Conservation (phyloP, 2,113 vertebrate genomes). For the Chlorocebus sabaeus region DNA sequence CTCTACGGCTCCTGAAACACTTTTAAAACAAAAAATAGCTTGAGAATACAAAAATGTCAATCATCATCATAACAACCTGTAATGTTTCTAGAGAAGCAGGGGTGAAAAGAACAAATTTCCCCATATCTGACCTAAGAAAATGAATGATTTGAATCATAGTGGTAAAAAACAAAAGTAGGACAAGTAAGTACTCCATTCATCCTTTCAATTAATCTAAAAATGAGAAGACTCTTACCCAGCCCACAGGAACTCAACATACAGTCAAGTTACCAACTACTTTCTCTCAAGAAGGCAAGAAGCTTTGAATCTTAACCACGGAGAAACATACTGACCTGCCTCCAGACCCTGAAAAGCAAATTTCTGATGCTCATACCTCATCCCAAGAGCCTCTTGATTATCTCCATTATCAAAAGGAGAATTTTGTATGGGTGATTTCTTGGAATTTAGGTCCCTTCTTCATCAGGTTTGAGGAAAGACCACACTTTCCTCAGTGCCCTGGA, state of each 20-base stretch:
- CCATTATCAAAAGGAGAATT: background rate
- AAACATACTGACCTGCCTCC: background rate
- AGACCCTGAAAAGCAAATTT: background rate
- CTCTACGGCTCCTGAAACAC: conserved; percentile 73
- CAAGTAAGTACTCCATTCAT: background rate
- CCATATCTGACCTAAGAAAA: background rate
- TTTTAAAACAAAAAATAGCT: conserved; percentile 83
- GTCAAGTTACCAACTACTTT: background rate
- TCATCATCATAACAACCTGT: background rate
- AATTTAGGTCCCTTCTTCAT: background rate
- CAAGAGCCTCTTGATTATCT: background rate
- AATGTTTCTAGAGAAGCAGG: background rate
- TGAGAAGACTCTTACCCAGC: background rate
- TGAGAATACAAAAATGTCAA: background rate
- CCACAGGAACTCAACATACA: background rate
- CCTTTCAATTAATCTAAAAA: background rate
- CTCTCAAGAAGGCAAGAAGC: background rate
- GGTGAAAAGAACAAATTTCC: background rate
- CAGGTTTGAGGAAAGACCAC: background rate
- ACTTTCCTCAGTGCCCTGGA: background rate
- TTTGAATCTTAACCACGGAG: background rate
- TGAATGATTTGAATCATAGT: background rate
- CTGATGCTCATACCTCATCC: background rate
- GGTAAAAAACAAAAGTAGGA: background rate
- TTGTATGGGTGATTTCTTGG: background rate